Conservation (phyloP, 2,113 vertebrate species). For the Paratilapia polleni region DNA sequence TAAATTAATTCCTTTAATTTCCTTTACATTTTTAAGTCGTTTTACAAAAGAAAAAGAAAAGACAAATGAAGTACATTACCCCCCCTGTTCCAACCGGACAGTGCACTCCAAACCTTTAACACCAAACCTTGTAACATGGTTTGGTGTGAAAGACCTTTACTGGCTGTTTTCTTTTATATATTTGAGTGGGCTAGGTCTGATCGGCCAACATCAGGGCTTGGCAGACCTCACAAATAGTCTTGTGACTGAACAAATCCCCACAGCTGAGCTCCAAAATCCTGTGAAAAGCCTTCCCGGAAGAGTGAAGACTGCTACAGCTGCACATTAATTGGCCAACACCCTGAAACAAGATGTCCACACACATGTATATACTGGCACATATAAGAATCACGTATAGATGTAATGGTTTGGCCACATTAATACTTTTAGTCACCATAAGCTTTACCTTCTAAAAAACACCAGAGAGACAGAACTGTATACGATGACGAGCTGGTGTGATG, state of each 20-base stretch:
- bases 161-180: background rate
- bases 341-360: background rate
- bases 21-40: no score
- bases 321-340: background rate
- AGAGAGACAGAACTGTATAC: background rate
- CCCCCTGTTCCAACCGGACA: no score
- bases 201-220: background rate
- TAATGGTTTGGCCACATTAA: background rate
- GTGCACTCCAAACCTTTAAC: background rate
- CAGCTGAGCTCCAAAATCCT: background rate
- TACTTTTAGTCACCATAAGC: background rate
- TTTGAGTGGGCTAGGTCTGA: background rate
- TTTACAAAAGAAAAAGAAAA: no score
- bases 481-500: background rate
- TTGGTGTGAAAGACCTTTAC: background rate
- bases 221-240: background rate
- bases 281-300: background rate
- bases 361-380: background rate
- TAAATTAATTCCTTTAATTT: no score
- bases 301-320: background rate
- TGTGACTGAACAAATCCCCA: slow-evolving; percentile 21
- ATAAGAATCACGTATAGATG: background rate
- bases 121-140: background rate
- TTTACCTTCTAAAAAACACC: background rate
- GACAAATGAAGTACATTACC: background rate